Percentiles rank a stretch among this genome's conserved stretches.
Conservation (phyloP, 2,113 vertebrate species). For the Eurypyga helias region DNA sequence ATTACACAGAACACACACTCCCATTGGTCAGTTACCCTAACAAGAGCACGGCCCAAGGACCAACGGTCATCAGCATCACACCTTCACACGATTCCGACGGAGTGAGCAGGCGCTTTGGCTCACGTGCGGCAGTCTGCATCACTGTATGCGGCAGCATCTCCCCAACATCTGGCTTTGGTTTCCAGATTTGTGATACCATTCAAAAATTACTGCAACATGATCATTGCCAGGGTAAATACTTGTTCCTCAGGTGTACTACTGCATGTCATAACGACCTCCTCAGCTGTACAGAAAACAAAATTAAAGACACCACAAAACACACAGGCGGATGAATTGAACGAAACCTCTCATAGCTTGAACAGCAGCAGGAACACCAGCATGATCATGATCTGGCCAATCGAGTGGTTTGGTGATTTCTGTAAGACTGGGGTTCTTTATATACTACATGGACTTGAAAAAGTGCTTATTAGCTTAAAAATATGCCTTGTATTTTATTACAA, state of each 20-base stretch:
- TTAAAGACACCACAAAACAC: neutral
- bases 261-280: neutral
- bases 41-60: neutral
- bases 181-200: neutral
- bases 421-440: neutral
- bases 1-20: rapidly evolving
- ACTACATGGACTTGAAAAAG: neutral
- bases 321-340: neutral
- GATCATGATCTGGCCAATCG: neutral
- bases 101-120: neutral
- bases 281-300: neutral
- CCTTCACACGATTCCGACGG: rapidly evolving
- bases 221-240: neutral
- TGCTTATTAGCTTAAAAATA: neutral
- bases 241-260: neutral
- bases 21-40: neutral
- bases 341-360: neutral
- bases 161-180: neutral
- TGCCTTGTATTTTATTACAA: too few relatives aligned
- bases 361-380: neutral
- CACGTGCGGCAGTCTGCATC: rapidly evolving
- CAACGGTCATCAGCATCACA: neutral
- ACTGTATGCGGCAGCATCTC: neutral
- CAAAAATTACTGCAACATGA: neutral
- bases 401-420: neutral